phyloP scores from a whole-genome alignment of 2,888 invertebrate genomes.

The Dione vanillae region DNA sequence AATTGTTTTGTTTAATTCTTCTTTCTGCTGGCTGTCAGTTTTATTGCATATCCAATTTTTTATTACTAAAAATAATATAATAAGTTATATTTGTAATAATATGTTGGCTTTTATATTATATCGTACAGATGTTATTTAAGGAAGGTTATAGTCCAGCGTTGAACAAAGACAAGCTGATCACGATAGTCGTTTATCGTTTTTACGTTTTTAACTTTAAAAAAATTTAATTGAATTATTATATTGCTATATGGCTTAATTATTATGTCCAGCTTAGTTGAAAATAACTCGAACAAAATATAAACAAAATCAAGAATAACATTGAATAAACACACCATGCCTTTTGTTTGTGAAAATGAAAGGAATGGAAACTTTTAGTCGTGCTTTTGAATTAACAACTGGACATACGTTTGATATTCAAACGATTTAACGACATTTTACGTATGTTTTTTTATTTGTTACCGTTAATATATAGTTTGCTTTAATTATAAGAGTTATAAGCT shows the following conservation, averaged over 20 bases:
- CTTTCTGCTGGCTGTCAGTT: too few species aligned
- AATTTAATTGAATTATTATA: background rate
- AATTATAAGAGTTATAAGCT: too few species aligned
- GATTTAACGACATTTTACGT: background rate
- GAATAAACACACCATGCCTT: conserved; percentile 41
- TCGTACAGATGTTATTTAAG: too few species aligned
- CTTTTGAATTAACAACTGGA: conserved; percentile 18
- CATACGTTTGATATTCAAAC: background rate
- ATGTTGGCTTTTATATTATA: too few species aligned
- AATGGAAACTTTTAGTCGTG: conserved; percentile 24
- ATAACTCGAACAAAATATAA: background rate
- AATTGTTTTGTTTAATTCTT: background rate
- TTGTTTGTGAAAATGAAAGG: conserved; percentile 12
- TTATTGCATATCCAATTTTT: too few species aligned
- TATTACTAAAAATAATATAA: too few species aligned
- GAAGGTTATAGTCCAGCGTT: too few species aligned
- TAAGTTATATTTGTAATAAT: too few species aligned
- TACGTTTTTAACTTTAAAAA: background rate
- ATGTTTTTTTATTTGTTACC: background rate
- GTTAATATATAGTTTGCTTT: background rate
- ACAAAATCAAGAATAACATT: conserved; percentile 31
- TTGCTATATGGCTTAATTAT: too few species aligned
- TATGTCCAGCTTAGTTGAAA: background rate
- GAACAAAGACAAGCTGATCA: too few species aligned
- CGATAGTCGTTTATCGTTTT: too few species aligned